Conservation (phyloP, 2,888 invertebrate genomes). For the Drosophila longiperda region DNA sequence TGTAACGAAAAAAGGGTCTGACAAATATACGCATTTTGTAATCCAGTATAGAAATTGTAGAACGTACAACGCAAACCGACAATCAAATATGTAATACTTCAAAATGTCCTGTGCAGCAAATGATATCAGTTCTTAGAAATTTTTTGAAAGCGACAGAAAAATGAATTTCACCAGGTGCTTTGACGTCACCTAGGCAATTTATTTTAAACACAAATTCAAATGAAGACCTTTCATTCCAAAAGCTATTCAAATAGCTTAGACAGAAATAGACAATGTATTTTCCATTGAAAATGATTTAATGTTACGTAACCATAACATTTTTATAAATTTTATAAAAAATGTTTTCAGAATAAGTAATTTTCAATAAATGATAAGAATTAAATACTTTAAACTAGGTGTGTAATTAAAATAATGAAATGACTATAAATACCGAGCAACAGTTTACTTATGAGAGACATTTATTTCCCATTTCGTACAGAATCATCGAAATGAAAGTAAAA, state of each 20-base stretch:
- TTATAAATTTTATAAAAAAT: not conserved
- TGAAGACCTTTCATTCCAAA: conserved; percentile 23
- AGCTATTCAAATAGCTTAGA: not conserved
- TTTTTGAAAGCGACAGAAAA: conserved; percentile 15
- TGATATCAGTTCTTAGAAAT: conserved; percentile 13
- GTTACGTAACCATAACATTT: not conserved
- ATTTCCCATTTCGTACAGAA: conserved; percentile 12
- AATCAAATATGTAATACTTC: conserved; percentile 65
- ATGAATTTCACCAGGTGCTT: conserved; percentile 10
- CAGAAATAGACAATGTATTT: not conserved
- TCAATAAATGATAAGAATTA: not conserved
- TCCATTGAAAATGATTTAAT: not conserved
- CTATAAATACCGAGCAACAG: not conserved
- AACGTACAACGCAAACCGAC: conserved; percentile 42
- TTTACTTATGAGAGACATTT: not conserved
- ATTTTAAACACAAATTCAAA: conserved; percentile 49
- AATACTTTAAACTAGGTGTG: not conserved
- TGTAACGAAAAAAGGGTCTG: conserved; percentile 37
- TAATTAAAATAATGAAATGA: not conserved
- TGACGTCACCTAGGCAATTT: conserved; percentile 25
- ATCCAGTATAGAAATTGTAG: conserved; percentile 15
- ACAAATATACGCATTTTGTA: conserved; percentile 47
- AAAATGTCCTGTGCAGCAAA: conserved; percentile 38
- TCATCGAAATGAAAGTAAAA: not conserved
- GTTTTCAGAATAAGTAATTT: not conserved